A percentile compares a stretch with the other conserved stretches of the same genome.
Conservation (phyloP, 37 sponge, comb jelly and placozoan species). For the Geodia barretti region DNA sequence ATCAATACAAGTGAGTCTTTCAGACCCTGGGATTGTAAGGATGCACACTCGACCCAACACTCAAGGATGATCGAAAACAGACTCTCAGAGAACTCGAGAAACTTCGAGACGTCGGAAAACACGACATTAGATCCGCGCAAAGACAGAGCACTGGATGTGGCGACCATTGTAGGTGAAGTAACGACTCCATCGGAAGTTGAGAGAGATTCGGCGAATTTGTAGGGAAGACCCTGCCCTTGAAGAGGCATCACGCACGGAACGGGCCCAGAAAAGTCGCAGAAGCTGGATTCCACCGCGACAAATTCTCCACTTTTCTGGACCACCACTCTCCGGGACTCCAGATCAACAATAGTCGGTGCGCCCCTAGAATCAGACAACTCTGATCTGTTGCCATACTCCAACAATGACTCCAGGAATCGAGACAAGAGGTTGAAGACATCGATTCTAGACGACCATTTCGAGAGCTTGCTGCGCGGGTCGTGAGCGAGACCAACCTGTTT, state of each 20-base stretch:
- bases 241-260: constrained; percentile 12
- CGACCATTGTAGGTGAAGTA: neutral
- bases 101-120: neutral
- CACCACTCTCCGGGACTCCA: neutral
- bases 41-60: constrained; percentile 32
- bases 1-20: constrained; percentile 4
- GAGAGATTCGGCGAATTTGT: neutral
- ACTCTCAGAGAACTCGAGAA: neutral
- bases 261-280: neutral
- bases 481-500: neutral
- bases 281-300: neutral
- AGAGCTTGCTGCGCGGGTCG: constrained; percentile 17
- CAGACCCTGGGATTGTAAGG: neutral
- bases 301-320: neutral
- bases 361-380: no score
- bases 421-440: constrained; percentile 9
- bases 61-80: constrained; percentile 15
- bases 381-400: neutral
- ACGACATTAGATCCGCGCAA: neutral
- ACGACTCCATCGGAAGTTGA: neutral
- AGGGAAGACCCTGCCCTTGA: neutral
- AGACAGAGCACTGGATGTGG: neutral
- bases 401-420: neutral
- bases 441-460: neutral
- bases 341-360: neutral